Evolutionary conservation across 2,888 invertebrate species (phyloP).

Genomic region (Cephus pulcher): DNA sequence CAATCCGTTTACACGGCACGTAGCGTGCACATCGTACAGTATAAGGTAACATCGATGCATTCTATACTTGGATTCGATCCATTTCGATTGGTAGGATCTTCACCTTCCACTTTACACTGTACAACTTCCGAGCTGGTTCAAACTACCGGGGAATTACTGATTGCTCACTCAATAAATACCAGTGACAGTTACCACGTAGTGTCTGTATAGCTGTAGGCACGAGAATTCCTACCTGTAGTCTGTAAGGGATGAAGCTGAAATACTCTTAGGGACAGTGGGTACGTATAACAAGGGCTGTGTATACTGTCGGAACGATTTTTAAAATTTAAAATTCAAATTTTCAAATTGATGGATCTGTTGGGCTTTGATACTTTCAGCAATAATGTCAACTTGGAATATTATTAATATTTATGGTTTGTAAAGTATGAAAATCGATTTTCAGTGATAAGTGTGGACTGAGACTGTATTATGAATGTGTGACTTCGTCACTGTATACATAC

Average conservation of each 20-base stretch:
- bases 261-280: not conserved
- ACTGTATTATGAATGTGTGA: no score
- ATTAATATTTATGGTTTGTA: not conserved
- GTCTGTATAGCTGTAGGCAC: not conserved
- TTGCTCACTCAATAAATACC: not conserved
- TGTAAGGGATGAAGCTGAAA: not conserved
- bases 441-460: not conserved
- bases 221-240: not conserved
- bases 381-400: not conserved
- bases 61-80: not conserved
- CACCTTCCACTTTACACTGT: not conserved
- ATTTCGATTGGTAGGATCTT: not conserved
- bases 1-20: not conserved
- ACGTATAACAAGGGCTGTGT: not conserved
- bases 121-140: not conserved
- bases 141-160: not conserved
- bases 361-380: not conserved
- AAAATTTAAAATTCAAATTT: not conserved
- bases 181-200: not conserved
- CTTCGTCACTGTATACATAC: no score
- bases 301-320: not conserved
- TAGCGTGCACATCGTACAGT: not conserved
- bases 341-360: not conserved
- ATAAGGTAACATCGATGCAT: not conserved
- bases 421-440: not conserved